Base-by-base conservation (phyloP, 2,797 vertebrate species). In the Neopelma chrysocephalum region DNA sequence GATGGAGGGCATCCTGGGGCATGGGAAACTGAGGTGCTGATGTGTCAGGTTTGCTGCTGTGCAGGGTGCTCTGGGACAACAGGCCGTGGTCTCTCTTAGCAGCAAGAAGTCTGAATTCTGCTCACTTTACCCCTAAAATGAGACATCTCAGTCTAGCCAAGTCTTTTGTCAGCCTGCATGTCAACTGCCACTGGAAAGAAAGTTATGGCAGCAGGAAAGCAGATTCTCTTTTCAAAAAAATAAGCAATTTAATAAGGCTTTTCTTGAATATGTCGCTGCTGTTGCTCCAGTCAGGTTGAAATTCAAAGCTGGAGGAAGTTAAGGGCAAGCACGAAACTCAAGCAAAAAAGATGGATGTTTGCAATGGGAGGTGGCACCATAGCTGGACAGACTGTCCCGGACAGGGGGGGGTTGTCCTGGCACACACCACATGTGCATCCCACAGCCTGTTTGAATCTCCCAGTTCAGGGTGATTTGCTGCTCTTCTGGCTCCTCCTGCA, bases 91-190 rank as follows among this genome's bases (percentile, higher is more conserved):
- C 16, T 66, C 51, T 53, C 56, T 50, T 21, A 4, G 15, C 5
- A 3, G 23, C 53, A 64, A 10, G 8, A 60, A 32, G 10, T 29
- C 34, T 29, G 47, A 43, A 25, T 5, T 45, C 4, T 42, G 38
- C 60, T 79, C 62, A 6, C 42, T 76, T 61, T 36, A 57, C 8
- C 27, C 47, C 73, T 34, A 45, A 92, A 89, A 66, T 7, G 43
- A 80, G 22, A 8, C 25, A 18, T 10, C 23, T 77, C 40, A 48
- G 69, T 57, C 40, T 60, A 70, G 64, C 31, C 18, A 25, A 27
- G 47, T 29, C 9, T 10, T 45, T 71, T 21, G 21, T 51, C 45
- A 78, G 23, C 56, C 45, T 43, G 20, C 0, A 0, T 54, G 42
- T 53, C 81, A 81, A 3, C 1, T n/a, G 40, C 51, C 32, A 9